These are phyloP conservation scores for Triplophysa rosa DNA, from an alignment of 2,113 vertebrate species.

Conservation along the genomic window DNA sequence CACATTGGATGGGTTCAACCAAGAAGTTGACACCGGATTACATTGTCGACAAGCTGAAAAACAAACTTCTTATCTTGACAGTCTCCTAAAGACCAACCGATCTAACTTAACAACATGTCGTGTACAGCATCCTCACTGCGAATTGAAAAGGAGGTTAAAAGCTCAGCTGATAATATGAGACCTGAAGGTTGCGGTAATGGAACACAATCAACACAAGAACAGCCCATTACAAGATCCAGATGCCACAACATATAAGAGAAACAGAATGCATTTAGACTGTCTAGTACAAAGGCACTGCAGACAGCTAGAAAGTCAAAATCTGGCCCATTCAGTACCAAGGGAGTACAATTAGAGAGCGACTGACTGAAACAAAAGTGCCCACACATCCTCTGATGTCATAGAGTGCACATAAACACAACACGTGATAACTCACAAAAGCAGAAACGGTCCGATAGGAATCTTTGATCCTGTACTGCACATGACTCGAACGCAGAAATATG, in stretches of 20 bases:
- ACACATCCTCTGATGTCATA: conserved; percentile 19
- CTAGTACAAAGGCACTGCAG: conserved; percentile 26
- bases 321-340: conserved; percentile 37
- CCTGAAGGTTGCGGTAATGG: conserved; percentile 36
- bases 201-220: conserved; percentile 17
- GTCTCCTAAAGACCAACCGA: background rate
- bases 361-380: conserved; percentile 8
- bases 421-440: conserved; percentile 54
- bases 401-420: conserved; percentile 38
- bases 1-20: conserved; percentile 45
- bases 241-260: conserved; percentile 34
- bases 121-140: background rate
- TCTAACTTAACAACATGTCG: background rate
- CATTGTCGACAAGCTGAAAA: conserved; percentile 42
- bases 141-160: conserved; percentile 22
- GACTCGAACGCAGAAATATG: conserved; percentile 59
- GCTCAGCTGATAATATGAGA: conserved; percentile 30
- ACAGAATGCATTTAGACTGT: background rate
- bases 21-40: background rate
- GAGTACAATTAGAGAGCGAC: conserved; percentile 43
- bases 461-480: conserved; percentile 49
- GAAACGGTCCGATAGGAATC: conserved; percentile 57
- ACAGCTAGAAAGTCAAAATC: conserved; percentile 42
- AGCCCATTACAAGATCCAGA: conserved; percentile 41
- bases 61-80: conserved; percentile 40